These are phyloP conservation scores for Eidolon helvum DNA, from an alignment of 2,113 vertebrate genomes.

Conservation along the genomic window DNA sequence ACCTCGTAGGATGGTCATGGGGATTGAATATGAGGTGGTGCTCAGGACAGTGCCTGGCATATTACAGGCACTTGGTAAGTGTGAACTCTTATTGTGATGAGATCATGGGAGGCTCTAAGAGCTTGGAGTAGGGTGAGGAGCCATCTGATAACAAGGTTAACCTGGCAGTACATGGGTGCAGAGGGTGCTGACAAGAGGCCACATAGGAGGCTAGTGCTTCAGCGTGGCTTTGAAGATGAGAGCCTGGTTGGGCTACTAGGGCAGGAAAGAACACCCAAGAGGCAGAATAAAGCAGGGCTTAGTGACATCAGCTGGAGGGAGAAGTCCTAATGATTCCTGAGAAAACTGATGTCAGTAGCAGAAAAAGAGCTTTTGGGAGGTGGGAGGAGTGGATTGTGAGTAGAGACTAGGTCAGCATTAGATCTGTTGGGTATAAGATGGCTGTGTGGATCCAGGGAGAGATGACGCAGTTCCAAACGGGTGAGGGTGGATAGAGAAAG, in stretches of 20 bases:
- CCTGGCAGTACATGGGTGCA: neutral
- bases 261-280: neutral
- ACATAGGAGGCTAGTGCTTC: neutral
- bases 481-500: neutral
- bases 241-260: neutral
- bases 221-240: neutral
- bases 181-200: neutral
- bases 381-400: neutral
- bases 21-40: neutral
- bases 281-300: neutral
- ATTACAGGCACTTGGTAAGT: neutral
- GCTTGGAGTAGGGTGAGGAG: neutral
- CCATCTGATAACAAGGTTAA: neutral
- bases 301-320: neutral
- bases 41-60: neutral
- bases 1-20: neutral
- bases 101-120: neutral
- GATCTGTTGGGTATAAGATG: neutral
- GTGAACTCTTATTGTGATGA: neutral
- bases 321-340: neutral
- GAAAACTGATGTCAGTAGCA: neutral
- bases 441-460: neutral
- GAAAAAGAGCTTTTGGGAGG: neutral
- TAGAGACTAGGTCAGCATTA: neutral
- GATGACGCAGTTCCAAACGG: fast-evolving